Conservation (phyloP, 2,888 invertebrate genomes). For the Euspilapteryx auroguttella region DNA sequence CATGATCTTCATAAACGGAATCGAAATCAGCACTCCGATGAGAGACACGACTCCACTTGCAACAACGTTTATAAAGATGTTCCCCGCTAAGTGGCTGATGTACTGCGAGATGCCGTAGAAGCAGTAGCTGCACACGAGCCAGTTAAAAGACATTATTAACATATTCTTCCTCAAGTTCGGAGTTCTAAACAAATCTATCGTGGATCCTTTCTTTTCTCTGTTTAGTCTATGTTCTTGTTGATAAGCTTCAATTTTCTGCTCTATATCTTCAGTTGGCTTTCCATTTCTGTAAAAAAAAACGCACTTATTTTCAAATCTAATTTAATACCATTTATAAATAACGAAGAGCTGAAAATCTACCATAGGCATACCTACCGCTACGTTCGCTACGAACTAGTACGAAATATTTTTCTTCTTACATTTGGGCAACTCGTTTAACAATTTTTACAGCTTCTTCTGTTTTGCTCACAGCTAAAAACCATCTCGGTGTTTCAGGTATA, state of each 20-base stretch:
- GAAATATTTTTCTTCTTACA: no score
- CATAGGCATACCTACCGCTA: no score
- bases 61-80: constrained; percentile 79
- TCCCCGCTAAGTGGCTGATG: constrained; percentile 72
- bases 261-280: constrained; percentile 37
- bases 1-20: constrained; percentile 64
- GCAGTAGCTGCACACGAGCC: constrained; percentile 71
- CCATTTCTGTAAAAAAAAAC: constrained; percentile 14
- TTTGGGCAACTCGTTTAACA: constrained; percentile 66
- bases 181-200: constrained; percentile 67
- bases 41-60: constrained; percentile 67
- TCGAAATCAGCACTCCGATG: constrained; percentile 59
- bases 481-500: constrained; percentile 78
- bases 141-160: constrained; percentile 63
- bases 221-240: constrained; percentile 16
- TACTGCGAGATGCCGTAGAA: constrained; percentile 80
- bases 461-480: constrained; percentile 70
- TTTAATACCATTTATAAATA: no score
- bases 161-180: constrained; percentile 69
- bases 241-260: constrained; percentile 27
- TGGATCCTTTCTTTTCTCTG: constrained; percentile 28
- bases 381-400: no score
- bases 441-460: constrained; percentile 62
- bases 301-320: no score
- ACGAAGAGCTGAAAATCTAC: no score